Evolutionary conservation across 2,113 vertebrate genomes (phyloP), one percentile per base, ranked within the genome.

Genomic region (Benitochromis conjunctus): DNA sequence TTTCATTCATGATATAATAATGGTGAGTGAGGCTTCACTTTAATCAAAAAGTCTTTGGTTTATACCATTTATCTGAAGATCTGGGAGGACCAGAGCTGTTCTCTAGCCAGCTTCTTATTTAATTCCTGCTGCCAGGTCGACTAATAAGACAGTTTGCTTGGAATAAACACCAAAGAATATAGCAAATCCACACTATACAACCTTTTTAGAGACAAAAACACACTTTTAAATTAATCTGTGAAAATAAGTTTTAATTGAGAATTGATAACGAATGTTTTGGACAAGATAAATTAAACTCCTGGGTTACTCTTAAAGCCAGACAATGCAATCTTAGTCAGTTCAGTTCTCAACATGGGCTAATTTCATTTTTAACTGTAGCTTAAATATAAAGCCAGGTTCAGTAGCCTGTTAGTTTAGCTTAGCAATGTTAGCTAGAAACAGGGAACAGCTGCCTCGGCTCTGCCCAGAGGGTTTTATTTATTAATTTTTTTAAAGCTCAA

Each of bases 11-110:
- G 83, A 69, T n/a, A 82, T 58, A 36, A 77, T 71, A 83, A 86
- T 83, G 51, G 24, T 80, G 41, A 91, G 84, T 84, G 82, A 85
- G 76, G 83, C 74, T 83, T 87, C 55, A 29, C 83, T 86, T 85
- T 80, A 60, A 78, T 86, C 58, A 89, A 86, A 94, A 92, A 89
- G 80, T 95, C 93, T 95, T 95, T 95, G 94, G 94, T 95, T 93
- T 95, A 81, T 86, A 87, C 86, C 66, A 78, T 87, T 81, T 54
- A 55, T 86, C 62, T 91, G 80, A 88, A 89, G 62, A 57, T 76
- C 77, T 86, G 31, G 64, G 21, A 80, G 56, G 51, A 87, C n/a
- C 48, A 46, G 46, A 58, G 29, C 16, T 24, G 21, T 85, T 81
- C 54, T 66, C 71, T 83, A 51, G 18, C 78, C 62, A 62, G n/a